Base-by-base conservation (phyloP, 2,113 vertebrate genomes). In the Ictidomys tridecemlineatus region DNA sequence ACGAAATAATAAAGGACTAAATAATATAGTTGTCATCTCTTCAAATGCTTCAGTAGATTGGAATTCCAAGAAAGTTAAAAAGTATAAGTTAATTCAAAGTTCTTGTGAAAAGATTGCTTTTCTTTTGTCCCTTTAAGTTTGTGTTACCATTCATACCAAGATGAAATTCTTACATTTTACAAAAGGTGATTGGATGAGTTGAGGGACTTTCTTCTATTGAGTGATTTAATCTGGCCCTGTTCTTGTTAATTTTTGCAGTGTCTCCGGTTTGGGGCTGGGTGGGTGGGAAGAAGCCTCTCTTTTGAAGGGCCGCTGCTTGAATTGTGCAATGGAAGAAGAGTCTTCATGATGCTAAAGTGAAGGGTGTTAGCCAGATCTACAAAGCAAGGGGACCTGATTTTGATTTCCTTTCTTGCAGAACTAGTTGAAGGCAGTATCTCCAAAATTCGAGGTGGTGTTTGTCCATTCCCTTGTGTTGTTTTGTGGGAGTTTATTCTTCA, bases 41-140 rank as follows among this genome's bases (percentile, higher is more conserved):
- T 92, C 84, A 83, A 91, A 76, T 89, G 65, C 34, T 86, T n/a
- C 53, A 84, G 0, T 86, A 76, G 53, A 56, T 91, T 86, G 94
- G 30, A 89, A 94, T 91, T 95, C 26, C 39, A 78, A 51, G 48
- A 72, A 80, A 63, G 32, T 65, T 95, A 73, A 85, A 63, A 97
- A 30, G 42, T 37, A 3, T 24, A 53, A 96, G 37, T 61, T 77
- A 37, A 6, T 86, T 83, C 10, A 89, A 39, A 79, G 93, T 39
- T 74, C 3, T 37, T 70, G 45, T 20, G n/a, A 94, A 69, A 90
- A 0, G 22, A 42, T 93, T 12, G 45, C 73, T 74, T 86, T 73
- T 91, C 39, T 45, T 79, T 94, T 39, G 51, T 89, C 7, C 58
- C 14, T 24, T 93, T 70, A 39, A 72, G 76, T 94, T 76, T 77